Evolutionary conservation across 2,888 invertebrate species (phyloP).

Genomic region (Andrena haemorrhoa): DNA sequence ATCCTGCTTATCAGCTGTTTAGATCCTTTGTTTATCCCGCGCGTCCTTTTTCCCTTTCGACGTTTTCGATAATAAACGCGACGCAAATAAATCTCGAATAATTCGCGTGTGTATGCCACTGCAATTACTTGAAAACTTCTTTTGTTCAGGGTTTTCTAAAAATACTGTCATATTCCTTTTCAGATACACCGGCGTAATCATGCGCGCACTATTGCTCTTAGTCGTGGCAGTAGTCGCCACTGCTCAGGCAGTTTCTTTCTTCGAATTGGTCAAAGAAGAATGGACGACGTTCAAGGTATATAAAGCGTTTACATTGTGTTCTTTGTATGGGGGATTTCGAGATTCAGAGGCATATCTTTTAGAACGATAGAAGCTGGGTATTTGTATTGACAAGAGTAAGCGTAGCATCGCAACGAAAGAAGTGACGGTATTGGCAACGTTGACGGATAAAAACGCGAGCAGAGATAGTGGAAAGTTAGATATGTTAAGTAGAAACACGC

Average conservation of each 20-base stretch:
- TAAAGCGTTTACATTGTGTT: background rate
- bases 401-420: too few relatives aligned
- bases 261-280: conserved; percentile 91
- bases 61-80: too few relatives aligned
- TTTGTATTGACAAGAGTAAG: too few relatives aligned
- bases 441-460: too few relatives aligned
- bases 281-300: conserved; percentile 92
- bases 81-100: too few relatives aligned
- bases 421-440: too few relatives aligned
- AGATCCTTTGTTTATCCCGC: background rate
- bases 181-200: conserved; percentile 62
- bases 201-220: conserved; percentile 84
- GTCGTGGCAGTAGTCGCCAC: conserved; percentile 86
- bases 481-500: too few relatives aligned
- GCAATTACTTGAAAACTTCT: background rate
- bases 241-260: conserved; percentile 89
- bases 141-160: background rate
- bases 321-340: background rate
- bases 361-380: too few relatives aligned
- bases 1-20: background rate
- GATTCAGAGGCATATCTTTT: too few relatives aligned
- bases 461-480: too few relatives aligned
- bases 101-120: too few relatives aligned
- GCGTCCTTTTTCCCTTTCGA: too few relatives aligned
- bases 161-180: conserved; percentile 33